Evolutionary conservation across 2,888 invertebrate species (phyloP), one percentile per base, ranked within the genome.

Genomic region (Sepiola atlantica): DNA sequence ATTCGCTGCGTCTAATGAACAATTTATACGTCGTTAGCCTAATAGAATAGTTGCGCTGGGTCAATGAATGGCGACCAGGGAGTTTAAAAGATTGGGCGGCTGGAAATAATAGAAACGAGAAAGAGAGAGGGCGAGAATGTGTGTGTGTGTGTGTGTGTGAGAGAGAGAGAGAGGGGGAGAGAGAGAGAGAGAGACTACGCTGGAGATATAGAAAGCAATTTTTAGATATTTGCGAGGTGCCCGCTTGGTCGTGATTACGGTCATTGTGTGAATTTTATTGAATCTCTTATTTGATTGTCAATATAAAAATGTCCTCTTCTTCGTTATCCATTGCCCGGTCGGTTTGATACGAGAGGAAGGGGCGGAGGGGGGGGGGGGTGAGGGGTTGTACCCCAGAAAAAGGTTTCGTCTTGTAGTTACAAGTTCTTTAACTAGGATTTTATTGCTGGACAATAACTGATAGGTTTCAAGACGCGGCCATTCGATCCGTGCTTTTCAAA

Each of bases 281-380:
- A 77, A 77, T 77, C 32, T 77, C 77, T 77, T 77, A 77, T 77
- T 77, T n/a, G 77, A 77, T 77, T 77, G 77, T n/a, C 32, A n/a
- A 77, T 77, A 77, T 77, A 77, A 77, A 77, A 77, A 77, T 77
- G 77, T 77, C 77, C 77, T 77, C 77, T n/a, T 77, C 77, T 77
- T 77, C 14, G 32, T 77, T 77, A n/a, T n/a, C 14, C 77, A 77
- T 77, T 77, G 77, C 24, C 28, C n/a, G 77, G 77, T 77, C n/a
- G n/a, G n/a, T 77, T 77, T 77, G 77, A 77, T 61, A 24, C 18
- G 77, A 45, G 8, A 8, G 45, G 45, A 45, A 4, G 10, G 28
- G 18, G 21, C 24, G 61, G 24, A 20, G 57, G 21, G 21, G 24
- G 24, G 28, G 28, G 12, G 8, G 28, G 61, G 4, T 16, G 77